Evolutionary conservation across 2,888 invertebrate species (phyloP), one percentile per base, ranked within the genome.

Genomic region (Pyrochroa serraticornis): DNA sequence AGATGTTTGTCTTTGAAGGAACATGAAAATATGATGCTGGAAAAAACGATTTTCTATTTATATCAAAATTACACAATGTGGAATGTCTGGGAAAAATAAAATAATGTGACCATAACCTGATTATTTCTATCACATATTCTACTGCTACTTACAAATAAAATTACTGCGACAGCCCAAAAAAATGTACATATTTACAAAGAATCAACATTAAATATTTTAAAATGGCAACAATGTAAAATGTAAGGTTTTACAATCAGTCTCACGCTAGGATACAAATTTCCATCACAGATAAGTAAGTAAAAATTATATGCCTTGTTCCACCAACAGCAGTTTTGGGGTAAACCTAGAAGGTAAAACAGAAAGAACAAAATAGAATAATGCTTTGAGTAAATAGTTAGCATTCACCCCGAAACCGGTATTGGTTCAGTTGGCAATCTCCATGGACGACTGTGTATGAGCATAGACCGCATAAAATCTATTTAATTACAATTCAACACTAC

Each of bases 221-320:
- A 51, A 51, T 52, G 44, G 52, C 44, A 52, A 52, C 52, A 52
- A 43, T 10, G 38, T 22, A 13, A 35, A 8, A 31, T 22, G 22
- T 22, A 22, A 22, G 22, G 36, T n/a, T 38, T 38, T 44, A 44
- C 32, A 45, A 33, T 54, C 56, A 56, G 56, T 56, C 56, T 56
- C 43, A 44, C 31, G n/a, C 14, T 34, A 44, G 31, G 41, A 37
- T 32, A 42, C 30, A 31, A 30, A 42, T 48, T 48, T 37, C 41
- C 48, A 56, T 56, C 56, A 56, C 56, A 56, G 50, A 49, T 43
- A 36, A 30, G 8, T 30, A 37, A 43, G 13, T 39, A 37, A 34
- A 54, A 55, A 22, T 37, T 13, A 43, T 44, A n/a, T 35, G 37
- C 33, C 34, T 42, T 44, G 39, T 41, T 13, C 8, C 46, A 47